Percentiles rank a stretch among this genome's conserved stretches.
Conservation (phyloP, 2,797 vertebrate species). For the Acipenser ruthenus region DNA sequence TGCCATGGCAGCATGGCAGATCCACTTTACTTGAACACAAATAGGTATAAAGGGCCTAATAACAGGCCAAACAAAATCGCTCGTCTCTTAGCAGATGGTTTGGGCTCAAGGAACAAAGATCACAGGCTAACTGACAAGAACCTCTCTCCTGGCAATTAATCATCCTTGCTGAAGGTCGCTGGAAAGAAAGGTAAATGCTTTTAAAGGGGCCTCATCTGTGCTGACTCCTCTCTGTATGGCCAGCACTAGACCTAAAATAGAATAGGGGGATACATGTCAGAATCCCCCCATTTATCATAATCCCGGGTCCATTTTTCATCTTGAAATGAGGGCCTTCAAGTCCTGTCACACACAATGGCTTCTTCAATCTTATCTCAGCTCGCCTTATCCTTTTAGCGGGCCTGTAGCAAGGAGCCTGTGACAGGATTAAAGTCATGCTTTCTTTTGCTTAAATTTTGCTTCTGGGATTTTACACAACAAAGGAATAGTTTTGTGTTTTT, state of each 20-base stretch:
- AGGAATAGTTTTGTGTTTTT: slow-evolving; percentile 28
- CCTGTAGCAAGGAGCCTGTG: slow-evolving; percentile 29
- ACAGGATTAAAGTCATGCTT: slow-evolving; percentile 52
- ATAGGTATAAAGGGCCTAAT: slow-evolving; percentile 48
- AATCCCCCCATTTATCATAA: slow-evolving; percentile 73
- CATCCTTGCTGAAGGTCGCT: slow-evolving; percentile 70
- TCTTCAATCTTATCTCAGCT: slow-evolving; percentile 65
- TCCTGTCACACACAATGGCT: slow-evolving; percentile 66
- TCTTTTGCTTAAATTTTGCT: slow-evolving; percentile 33
- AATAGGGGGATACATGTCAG: slow-evolving; percentile 61
- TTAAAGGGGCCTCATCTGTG: slow-evolving; percentile 52
- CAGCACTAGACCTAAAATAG: slow-evolving; percentile 59
- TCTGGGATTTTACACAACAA: slow-evolving; percentile 36
- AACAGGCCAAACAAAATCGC: slow-evolving; percentile 51
- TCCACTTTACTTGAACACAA: slow-evolving; percentile 55
- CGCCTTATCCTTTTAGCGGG: slow-evolving; percentile 43
- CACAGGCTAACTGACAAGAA: slow-evolving; percentile 76
- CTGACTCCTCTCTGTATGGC: slow-evolving; percentile 53
- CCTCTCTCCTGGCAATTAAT: slow-evolving; percentile 75
- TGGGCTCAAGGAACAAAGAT: slow-evolving; percentile 67
- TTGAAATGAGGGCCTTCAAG: slow-evolving; percentile 69
- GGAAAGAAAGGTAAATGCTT: slow-evolving; percentile 64
- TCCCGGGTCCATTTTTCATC: slow-evolving; percentile 69
- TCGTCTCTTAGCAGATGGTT: slow-evolving; percentile 71
- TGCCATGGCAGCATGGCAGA: slow-evolving; percentile 35